Base-by-base conservation (phyloP, 2,888 invertebrate species). In the Kuschelorhynchus macadamiae region DNA sequence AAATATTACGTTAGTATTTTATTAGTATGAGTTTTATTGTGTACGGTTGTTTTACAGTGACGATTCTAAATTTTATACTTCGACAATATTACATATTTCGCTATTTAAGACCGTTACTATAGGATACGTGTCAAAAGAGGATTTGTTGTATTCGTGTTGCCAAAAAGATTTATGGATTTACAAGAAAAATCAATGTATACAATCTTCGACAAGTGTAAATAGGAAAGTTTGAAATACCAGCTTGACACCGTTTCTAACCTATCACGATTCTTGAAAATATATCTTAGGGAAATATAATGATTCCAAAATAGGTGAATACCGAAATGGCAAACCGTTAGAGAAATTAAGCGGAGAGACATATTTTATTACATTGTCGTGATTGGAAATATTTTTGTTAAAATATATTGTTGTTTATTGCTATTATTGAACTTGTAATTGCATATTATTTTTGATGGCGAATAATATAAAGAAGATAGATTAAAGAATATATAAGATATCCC, bases 221-320 rank as follows among this genome's bases (percentile, higher is more conserved):
- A 32, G 16, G 49, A 49, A 49, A 49, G 49, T 49, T 49, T 30
- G 11, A 49, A 49, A 14, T 49, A 30, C 17, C 32, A 30, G 25
- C 32, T 14, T 30, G 59, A 60, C 59, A 60, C 39, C 59, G 59
- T 36, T 39, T 44, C 25, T 36, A 60, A 60, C 59, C 59, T 60
- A 60, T 60, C 59, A 60, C 59, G 59, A 60, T 12, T 49, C 39
- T 36, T 32, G 30, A 16, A 25, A 49, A 49, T 25, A 25, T 25
- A 30, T 49, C n/a, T 25, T 14, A 49, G 25, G 49, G 14, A 49
- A 42, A 42, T 12, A 18, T 20, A 47, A 49, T 46, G 49, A 55
- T 33, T 3, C 39, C 55, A 20, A 60, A 60, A 60, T 36, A 49
- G 49, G 59, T 46, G 59, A 60, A 60, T 49, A 60, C 12, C 59